phyloP scores from a whole-genome alignment of 2,797 vertebrate genomes.

The Pogonophryne albipinna region DNA sequence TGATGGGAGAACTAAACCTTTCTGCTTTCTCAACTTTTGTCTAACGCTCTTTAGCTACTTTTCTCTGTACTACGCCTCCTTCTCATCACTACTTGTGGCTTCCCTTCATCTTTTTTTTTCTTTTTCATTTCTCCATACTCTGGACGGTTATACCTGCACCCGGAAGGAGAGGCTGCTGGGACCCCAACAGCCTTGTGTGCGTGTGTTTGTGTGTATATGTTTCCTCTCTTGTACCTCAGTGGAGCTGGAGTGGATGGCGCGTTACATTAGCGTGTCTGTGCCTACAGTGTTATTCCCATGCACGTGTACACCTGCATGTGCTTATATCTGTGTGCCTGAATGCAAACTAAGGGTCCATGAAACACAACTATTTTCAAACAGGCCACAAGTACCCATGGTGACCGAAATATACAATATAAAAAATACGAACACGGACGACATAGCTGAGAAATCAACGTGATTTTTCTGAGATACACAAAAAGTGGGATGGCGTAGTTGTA shows the following conservation, averaged over 20 bases:
- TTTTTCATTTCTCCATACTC: conserved; percentile 1
- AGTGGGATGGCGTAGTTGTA: conserved; percentile 40
- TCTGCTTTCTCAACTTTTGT: conserved; percentile 6
- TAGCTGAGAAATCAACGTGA: conserved; percentile 54
- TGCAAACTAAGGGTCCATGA: conserved; percentile 51
- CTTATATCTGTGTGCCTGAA: conserved; percentile 58
- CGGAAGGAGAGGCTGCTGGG: conserved; percentile 59
- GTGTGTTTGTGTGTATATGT: conserved; percentile 21
- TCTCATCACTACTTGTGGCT: not conserved
- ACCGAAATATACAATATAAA: conserved; percentile 54
- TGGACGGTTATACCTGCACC: conserved; percentile 30
- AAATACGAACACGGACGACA: conserved; percentile 56
- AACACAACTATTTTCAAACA: conserved; percentile 43
- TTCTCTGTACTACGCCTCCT: not conserved
- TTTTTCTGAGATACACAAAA: conserved; percentile 61
- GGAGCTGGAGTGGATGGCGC: conserved; percentile 32
- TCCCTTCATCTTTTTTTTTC: conserved; percentile 8
- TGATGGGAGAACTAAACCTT: conserved; percentile 40
- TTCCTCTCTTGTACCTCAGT: conserved; percentile 24
- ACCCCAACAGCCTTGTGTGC: conserved; percentile 55
- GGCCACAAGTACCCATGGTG: conserved; percentile 62
- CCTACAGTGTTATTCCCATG: conserved; percentile 72
- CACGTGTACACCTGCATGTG: conserved; percentile 51
- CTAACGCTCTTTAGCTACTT: not conserved
- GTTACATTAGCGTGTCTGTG: conserved; percentile 43